Percentiles rank a stretch among this genome's conserved stretches.
These are phyloP conservation scores for Laupala kohalensis DNA, from an alignment of 1,140 invertebrate species.

Conservation along the genomic window DNA sequence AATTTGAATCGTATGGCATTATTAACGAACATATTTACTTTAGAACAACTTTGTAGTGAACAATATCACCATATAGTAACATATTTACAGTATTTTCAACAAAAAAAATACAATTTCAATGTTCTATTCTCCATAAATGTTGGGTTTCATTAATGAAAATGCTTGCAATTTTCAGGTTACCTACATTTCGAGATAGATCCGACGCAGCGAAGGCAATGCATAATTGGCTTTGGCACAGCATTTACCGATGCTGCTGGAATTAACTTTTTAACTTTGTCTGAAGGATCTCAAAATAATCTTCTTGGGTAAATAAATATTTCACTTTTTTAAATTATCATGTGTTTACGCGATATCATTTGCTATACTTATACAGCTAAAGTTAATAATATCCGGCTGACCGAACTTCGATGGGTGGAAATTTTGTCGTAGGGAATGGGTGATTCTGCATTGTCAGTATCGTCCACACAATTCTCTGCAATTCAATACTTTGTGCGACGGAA, in stretches of 20 bases:
- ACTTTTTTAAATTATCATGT: background rate
- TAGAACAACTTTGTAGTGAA: too few species aligned
- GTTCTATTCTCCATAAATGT: background rate
- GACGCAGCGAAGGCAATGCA: slow-evolving; percentile 36
- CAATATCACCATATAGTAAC: too few species aligned
- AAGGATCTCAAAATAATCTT: slow-evolving; percentile 39
- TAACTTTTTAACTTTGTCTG: slow-evolving; percentile 50
- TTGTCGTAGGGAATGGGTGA: background rate
- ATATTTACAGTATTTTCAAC: too few species aligned
- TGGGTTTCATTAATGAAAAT: background rate
- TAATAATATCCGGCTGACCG: background rate
- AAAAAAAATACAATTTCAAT: background rate
- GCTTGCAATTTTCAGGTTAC: background rate
- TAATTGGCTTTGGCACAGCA: slow-evolving; percentile 73
- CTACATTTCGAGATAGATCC: slow-evolving; percentile 19
- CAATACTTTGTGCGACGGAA: too few species aligned
- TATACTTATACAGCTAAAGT: background rate
- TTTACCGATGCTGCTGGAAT: slow-evolving; percentile 74
- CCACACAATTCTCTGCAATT: too few species aligned
- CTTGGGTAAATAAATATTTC: slow-evolving; percentile 34
- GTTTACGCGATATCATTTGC: background rate
- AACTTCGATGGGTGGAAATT: background rate
- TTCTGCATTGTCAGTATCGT: background rate
- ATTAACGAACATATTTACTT: too few species aligned
- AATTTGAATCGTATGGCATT: too few species aligned